phyloP scores from a whole-genome alignment of 2,888 invertebrate genomes.

The Steinernema scapterisci region DNA sequence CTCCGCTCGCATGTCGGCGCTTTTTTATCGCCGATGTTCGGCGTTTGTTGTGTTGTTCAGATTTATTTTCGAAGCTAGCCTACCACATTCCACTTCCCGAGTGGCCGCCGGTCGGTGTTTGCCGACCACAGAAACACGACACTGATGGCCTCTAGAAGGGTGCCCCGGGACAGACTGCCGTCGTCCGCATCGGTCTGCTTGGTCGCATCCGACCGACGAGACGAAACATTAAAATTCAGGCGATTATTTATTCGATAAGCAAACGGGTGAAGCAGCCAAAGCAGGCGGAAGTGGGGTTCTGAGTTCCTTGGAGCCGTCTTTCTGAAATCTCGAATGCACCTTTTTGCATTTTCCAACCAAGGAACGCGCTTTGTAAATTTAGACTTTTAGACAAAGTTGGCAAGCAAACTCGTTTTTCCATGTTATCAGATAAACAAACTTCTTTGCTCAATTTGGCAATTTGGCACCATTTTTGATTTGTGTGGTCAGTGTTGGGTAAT shows the following conservation, averaged over 20 bases:
- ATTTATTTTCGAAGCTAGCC: conserved; percentile 24
- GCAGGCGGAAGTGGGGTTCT: no score
- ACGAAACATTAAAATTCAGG: conserved; percentile 28
- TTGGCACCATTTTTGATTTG: no score
- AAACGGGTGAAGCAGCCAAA: background rate
- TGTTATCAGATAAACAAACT: no score
- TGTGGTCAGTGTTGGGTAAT: no score
- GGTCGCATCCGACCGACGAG: background rate
- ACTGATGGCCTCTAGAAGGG: conserved; percentile 14
- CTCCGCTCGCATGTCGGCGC: background rate
- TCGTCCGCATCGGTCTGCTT: background rate
- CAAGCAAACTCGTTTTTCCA: no score
- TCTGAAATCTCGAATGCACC: no score
- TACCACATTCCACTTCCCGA: background rate
- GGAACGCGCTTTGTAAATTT: no score
- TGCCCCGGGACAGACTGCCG: background rate
- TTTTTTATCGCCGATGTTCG: background rate
- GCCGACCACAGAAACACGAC: conserved; percentile 18
- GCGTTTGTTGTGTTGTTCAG: conserved; percentile 12
- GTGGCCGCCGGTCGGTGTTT: background rate
- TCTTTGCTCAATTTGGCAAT: no score
- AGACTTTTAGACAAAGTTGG: no score
- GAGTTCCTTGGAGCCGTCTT: no score
- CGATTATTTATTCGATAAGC: conserved; percentile 13
- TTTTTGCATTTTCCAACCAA: no score